These are phyloP conservation scores for Apoderus coryli DNA, from an alignment of 2,888 invertebrate genomes.

Conservation along the genomic window DNA sequence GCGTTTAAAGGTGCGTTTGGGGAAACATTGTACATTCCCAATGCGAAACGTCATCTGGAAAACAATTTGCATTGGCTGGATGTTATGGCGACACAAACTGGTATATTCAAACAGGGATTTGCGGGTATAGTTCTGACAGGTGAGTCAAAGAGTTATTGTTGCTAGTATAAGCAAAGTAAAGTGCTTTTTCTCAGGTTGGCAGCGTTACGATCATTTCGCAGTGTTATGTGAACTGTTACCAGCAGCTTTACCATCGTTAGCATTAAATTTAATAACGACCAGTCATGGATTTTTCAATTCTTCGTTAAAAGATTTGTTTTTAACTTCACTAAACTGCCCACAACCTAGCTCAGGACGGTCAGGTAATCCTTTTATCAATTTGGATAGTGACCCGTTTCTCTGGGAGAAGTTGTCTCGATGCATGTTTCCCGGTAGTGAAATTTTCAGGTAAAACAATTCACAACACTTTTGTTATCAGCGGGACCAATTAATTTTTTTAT, in stretches of 20 bases:
- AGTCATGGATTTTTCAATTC: conserved; percentile 46
- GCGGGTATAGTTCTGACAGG: conserved; percentile 44
- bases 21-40: conserved; percentile 51
- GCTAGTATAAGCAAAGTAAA: conserved; percentile 46
- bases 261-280: conserved; percentile 43
- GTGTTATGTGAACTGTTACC: conserved; percentile 53
- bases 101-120: conserved; percentile 37
- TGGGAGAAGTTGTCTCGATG: conserved; percentile 48
- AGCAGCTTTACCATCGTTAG: conserved; percentile 48
- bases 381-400: conserved; percentile 44
- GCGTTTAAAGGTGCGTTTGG: conserved; percentile 63
- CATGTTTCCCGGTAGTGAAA: conserved; percentile 46
- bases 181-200: conserved; percentile 38
- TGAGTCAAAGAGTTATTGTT: no score
- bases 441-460: conserved; percentile 34
- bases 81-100: conserved; percentile 44
- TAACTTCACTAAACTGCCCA: conserved; percentile 41
- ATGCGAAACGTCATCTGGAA: conserved; percentile 50
- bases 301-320: conserved; percentile 33
- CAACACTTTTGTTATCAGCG: conserved; percentile 19
- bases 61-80: conserved; percentile 57
- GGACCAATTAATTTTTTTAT: no score
- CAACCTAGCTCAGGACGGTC: conserved; percentile 21
- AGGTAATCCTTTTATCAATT: conserved; percentile 36
- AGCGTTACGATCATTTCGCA: conserved; percentile 55